phyloP scores from a whole-genome alignment of 2,888 invertebrate species.

The Octonoba sinensis region DNA sequence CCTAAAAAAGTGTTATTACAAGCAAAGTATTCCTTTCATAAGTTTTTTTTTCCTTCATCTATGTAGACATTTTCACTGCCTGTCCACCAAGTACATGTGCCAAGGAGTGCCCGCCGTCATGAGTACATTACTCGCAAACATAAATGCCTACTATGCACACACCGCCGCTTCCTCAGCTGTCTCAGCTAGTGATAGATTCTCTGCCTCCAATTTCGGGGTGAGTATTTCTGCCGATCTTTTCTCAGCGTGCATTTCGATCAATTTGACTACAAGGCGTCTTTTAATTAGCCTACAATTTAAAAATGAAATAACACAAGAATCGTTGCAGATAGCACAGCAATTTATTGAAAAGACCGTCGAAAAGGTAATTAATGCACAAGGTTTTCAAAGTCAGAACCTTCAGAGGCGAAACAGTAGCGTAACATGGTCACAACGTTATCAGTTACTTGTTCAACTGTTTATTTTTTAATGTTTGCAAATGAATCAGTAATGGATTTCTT shows the following conservation, averaged over 20 bases:
- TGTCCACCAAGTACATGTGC: conserved; percentile 98
- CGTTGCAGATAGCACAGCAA: no score
- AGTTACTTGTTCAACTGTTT: no score
- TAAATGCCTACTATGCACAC: conserved; percentile 99
- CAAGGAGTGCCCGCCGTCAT: conserved; percentile 99
- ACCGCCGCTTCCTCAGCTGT: conserved; percentile 98
- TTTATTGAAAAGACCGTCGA: no score
- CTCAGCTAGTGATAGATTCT: conserved; percentile 98
- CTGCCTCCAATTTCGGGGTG: conserved; percentile 99
- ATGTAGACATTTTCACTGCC: conserved; percentile 95
- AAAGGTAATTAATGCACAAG: no score
- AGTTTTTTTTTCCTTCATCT: conserved; percentile 69
- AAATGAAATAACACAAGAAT: no score
- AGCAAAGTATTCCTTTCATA: no score
- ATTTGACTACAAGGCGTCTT: not conserved
- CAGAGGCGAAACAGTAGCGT: no score
- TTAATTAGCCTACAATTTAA: no score
- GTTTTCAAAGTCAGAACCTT: no score
- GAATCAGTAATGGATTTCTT: no score
- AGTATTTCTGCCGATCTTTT: not conserved
- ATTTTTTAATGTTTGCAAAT: not conserved
- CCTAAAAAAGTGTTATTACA: no score
- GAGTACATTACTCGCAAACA: conserved; percentile 98
- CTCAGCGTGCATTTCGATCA: not conserved
- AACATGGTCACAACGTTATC: no score